These are phyloP conservation scores for Atta colombica DNA, from an alignment of 1,140 invertebrate species.

Conservation along the genomic window DNA sequence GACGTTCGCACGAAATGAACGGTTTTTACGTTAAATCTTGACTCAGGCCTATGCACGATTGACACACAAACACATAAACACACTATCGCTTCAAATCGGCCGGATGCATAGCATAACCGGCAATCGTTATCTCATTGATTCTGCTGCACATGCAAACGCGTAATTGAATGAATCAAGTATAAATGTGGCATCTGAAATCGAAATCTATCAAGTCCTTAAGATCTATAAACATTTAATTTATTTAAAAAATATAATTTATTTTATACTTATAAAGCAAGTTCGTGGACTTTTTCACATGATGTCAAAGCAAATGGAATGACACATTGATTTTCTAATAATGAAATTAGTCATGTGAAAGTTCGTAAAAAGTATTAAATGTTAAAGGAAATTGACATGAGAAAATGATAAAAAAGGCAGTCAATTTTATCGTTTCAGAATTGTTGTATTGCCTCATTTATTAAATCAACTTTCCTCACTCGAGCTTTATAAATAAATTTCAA, in stretches of 20 bases:
- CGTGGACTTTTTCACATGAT: not conserved
- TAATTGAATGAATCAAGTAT: constrained; percentile 43
- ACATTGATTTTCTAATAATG: not conserved
- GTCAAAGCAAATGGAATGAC: not conserved
- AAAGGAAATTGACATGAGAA: not conserved
- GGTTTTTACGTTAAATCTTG: constrained; percentile 40
- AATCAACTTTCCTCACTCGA: not conserved
- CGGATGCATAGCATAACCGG: constrained; percentile 33
- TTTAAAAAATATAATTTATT: constrained; percentile 10
- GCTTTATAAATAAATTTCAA: constrained; percentile 17
- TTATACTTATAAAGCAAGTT: not conserved
- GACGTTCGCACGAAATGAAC: constrained; percentile 14
- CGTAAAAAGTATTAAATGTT: not conserved
- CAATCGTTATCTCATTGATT: not conserved
- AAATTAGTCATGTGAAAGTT: constrained; percentile 3
- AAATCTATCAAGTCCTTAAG: constrained; percentile 20
- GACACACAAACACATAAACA: constrained; percentile 65
- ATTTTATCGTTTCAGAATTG: not conserved
- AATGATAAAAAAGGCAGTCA: not conserved
- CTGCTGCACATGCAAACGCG: constrained; percentile 2
- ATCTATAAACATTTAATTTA: not conserved
- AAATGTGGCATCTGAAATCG: constrained; percentile 14
- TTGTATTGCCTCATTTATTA: not conserved
- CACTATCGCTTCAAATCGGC: constrained; percentile 56
- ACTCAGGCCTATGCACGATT: constrained; percentile 50